Evolutionary conservation across 2,888 invertebrate genomes (phyloP).

Genomic region (Campoletis raptor): DNA sequence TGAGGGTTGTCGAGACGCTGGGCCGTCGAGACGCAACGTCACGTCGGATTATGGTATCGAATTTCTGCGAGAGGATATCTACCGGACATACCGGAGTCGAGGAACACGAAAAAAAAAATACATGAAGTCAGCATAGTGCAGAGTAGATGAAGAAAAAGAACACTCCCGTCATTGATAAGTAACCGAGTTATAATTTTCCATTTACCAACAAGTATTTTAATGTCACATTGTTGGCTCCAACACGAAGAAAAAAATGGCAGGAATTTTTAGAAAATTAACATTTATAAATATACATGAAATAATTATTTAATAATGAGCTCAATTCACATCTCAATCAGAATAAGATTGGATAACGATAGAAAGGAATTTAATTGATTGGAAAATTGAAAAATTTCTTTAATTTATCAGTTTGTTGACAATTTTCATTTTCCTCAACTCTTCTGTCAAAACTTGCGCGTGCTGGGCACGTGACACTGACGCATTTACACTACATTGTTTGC

Average conservation of each 20-base stretch:
- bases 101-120: not conserved
- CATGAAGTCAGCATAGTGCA: constrained; percentile 5
- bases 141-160: not conserved
- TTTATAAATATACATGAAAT: too few species aligned
- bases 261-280: too few species aligned
- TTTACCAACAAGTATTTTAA: not conserved
- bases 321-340: too few species aligned
- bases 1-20: constrained; percentile 54
- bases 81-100: not conserved
- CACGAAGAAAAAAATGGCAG: not conserved
- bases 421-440: not conserved
- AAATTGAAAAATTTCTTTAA: not conserved
- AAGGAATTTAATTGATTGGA: not conserved
- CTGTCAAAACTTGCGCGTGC: constrained; percentile 40
- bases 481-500: not conserved
- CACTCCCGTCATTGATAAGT: constrained; percentile 65
- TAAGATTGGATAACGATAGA: not conserved
- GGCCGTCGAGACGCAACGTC: constrained; percentile 64
- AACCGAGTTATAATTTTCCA: constrained; percentile 4
- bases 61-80: constrained; percentile 69
- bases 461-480: constrained; percentile 53
- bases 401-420: constrained; percentile 5
- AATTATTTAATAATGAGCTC: too few species aligned
- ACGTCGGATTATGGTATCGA: constrained; percentile 69
- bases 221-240: not conserved